phyloP scores from a whole-genome alignment of 2,113 vertebrate species.

The Lasiurus borealis region DNA sequence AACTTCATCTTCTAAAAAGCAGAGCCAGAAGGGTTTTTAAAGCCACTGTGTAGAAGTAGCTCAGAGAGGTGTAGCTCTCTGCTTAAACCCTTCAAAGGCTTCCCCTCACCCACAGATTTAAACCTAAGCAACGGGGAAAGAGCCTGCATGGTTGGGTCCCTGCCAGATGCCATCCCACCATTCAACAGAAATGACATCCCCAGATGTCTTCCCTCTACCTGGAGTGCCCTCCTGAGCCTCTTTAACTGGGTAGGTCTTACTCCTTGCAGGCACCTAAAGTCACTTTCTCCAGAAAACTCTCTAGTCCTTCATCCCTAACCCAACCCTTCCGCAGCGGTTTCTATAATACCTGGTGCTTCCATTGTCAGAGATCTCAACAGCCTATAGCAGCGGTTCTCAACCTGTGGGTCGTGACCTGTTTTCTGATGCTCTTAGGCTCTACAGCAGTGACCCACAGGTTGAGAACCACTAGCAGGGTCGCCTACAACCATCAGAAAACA shows the following conservation, averaged over 20 bases:
- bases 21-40: background rate
- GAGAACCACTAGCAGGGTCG: too few relatives aligned
- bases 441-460: too few relatives aligned
- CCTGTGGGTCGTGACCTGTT: too few relatives aligned
- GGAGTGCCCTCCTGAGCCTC: background rate
- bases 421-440: too few relatives aligned
- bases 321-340: background rate
- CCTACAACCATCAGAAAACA: too few relatives aligned
- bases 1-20: background rate
- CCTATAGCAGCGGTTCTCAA: too few relatives aligned
- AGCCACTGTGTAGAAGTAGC: background rate
- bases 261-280: background rate
- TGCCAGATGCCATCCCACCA: background rate
- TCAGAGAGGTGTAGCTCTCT: background rate
- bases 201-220: background rate
- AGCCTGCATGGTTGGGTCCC: background rate
- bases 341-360: background rate
- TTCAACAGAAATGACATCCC: background rate
- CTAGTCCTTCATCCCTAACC: too few relatives aligned
- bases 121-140: background rate
- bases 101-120: background rate
- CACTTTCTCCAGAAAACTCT: background rate
- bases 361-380: background rate
- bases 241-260: background rate
- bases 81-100: background rate